phyloP scores from a whole-genome alignment of 2,888 invertebrate species.

The Trilocha varians region DNA sequence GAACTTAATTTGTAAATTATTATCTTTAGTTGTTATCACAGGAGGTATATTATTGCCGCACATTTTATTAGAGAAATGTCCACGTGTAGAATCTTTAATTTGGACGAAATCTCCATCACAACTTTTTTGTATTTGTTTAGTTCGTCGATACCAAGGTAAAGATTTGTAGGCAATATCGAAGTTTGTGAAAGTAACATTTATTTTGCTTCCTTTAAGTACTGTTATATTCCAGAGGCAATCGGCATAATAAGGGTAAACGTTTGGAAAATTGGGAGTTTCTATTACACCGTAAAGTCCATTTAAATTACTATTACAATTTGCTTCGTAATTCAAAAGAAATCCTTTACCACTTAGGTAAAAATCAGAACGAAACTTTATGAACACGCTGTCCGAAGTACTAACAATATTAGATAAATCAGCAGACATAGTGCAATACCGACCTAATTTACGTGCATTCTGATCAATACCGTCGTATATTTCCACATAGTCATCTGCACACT shows the following conservation, averaged over 20 bases:
- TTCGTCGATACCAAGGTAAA: conserved; percentile 6
- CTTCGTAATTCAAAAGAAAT: conserved; percentile 83
- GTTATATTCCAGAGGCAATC: conserved; percentile 86
- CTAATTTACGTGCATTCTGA: conserved; percentile 65
- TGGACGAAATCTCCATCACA: conserved; percentile 77
- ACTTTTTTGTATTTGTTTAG: not conserved
- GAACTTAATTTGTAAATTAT: conserved; percentile 78
- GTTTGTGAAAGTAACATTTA: conserved; percentile 88
- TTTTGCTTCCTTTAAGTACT: conserved; percentile 83
- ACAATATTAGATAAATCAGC: conserved; percentile 55
- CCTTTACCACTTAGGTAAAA: conserved; percentile 77
- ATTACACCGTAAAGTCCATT: conserved; percentile 82
- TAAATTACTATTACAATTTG: conserved; percentile 78
- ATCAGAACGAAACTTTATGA: conserved; percentile 83
- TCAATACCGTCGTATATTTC: conserved; percentile 80
- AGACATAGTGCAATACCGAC: conserved; percentile 75
- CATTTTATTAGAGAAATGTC: conserved; percentile 42
- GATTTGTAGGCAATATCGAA: conserved; percentile 63
- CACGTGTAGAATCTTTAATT: conserved; percentile 52
- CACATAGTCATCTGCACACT: conserved; percentile 79
- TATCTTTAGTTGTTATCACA: conserved; percentile 68
- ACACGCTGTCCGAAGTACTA: conserved; percentile 76
- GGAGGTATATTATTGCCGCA: conserved; percentile 66
- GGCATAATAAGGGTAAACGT: conserved; percentile 71
- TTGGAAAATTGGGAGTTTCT: conserved; percentile 89